Evolutionary conservation across 2,113 vertebrate species (phyloP).

Genomic region (Colius striatus): DNA sequence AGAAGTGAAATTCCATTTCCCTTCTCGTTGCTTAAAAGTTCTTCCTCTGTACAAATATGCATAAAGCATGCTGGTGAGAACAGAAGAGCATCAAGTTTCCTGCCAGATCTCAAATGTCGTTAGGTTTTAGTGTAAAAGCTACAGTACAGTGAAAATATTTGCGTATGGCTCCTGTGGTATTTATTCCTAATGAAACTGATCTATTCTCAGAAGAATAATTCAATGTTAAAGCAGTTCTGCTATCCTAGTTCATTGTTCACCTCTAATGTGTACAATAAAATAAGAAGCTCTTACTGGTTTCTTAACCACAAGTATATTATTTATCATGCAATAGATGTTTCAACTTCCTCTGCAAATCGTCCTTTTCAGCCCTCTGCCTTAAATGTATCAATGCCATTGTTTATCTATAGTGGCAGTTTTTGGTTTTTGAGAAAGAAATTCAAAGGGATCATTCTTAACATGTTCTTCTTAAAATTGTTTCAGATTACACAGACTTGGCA

Average conservation of each 20-base stretch:
- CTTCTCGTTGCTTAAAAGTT: background rate
- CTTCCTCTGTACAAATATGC: background rate
- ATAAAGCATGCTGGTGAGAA: background rate
- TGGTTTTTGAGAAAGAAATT: background rate
- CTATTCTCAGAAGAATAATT: background rate
- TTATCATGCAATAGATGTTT: background rate
- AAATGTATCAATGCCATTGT: background rate
- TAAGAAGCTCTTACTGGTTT: background rate
- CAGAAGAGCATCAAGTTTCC: background rate
- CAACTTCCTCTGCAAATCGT: background rate
- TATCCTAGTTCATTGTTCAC: background rate
- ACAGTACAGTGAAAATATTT: background rate
- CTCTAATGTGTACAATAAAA: background rate
- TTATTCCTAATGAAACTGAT: background rate
- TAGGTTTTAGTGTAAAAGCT: background rate
- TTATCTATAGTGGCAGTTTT: background rate
- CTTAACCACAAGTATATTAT: background rate
- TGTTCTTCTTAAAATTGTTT: background rate
- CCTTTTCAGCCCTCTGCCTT: background rate
- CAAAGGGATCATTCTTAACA: background rate
- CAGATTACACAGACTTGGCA: constrained; percentile 94
- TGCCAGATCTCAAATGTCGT: background rate
- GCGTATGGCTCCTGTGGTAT: background rate
- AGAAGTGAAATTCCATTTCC: background rate
- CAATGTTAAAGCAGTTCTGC: background rate